These are phyloP conservation scores for Mastomys natalensis DNA, from an alignment of 2,113 vertebrate species.

Conservation along the genomic window DNA sequence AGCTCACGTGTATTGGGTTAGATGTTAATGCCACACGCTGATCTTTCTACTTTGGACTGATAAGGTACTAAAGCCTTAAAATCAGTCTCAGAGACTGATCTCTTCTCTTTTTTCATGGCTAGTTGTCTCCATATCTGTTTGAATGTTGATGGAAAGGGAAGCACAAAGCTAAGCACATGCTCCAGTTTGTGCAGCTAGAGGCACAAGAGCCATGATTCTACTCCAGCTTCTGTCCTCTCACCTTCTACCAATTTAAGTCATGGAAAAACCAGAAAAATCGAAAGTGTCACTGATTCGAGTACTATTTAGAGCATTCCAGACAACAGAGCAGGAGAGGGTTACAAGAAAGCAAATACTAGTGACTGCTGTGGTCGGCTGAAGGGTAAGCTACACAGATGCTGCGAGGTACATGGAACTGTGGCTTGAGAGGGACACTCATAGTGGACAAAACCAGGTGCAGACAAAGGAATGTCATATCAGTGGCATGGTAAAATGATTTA, in stretches of 20 bases:
- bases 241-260: neutral
- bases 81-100: neutral
- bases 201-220: neutral
- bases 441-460: neutral
- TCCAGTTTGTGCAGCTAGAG: neutral
- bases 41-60: neutral
- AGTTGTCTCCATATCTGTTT: neutral
- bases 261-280: neutral
- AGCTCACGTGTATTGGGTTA: neutral
- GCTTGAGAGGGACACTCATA: neutral
- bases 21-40: neutral
- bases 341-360: neutral
- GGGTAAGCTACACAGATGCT: rapidly evolving
- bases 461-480: neutral
- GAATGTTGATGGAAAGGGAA: neutral
- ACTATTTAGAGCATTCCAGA: neutral
- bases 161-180: neutral
- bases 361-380: rapidly evolving
- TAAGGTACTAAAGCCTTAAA: neutral
- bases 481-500: neutral
- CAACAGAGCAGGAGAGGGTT: neutral
- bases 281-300: neutral
- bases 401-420: neutral
- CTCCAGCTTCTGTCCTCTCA: neutral
- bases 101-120: neutral